phyloP scores from a whole-genome alignment of 1,140 invertebrate species.

The Varroa destructor region DNA sequence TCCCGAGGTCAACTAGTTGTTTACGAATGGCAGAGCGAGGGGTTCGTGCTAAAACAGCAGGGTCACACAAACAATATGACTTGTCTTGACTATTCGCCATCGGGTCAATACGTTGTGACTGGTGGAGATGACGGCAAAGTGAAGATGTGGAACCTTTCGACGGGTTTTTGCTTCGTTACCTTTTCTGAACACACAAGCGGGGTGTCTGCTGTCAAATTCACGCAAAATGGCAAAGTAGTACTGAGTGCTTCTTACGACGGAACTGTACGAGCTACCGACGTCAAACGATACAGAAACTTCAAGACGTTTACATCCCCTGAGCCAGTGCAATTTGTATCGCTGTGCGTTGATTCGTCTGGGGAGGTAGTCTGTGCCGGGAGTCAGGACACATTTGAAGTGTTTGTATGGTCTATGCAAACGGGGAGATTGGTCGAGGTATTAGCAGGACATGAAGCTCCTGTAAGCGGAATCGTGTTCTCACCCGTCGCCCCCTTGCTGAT shows the following conservation, averaged over 20 bases:
- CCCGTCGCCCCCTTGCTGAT: constrained; percentile 55
- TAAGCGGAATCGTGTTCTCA: constrained; percentile 66
- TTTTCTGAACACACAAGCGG: constrained; percentile 64
- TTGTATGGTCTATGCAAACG: constrained; percentile 83
- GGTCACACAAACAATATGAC: constrained; percentile 74
- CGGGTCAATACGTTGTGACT: constrained; percentile 75
- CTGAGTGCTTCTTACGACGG: constrained; percentile 83
- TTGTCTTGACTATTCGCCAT: constrained; percentile 72
- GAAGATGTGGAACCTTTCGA: constrained; percentile 81
- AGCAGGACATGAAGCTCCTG: constrained; percentile 79
- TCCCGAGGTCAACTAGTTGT: constrained; percentile 66
- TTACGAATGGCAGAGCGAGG: constrained; percentile 98
- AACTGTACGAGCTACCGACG: constrained; percentile 84
- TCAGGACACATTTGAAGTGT: constrained; percentile 85
- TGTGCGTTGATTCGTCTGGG: constrained; percentile 70
- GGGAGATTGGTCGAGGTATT: constrained; percentile 77
- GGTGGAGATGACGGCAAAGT: constrained; percentile 91
- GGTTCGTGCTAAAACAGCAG: constrained; percentile 94
- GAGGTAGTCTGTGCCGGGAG: constrained; percentile 85
- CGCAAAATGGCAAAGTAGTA: constrained; percentile 76
- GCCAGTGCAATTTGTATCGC: constrained; percentile 79
- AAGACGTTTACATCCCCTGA: constrained; percentile 78
- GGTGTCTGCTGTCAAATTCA: constrained; percentile 67
- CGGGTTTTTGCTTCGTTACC: constrained; percentile 86
- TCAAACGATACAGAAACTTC: constrained; percentile 87